A percentile compares a stretch with the other conserved stretches of the same genome.
These are phyloP conservation scores for Dyspetes luteomarginatus DNA, from an alignment of 2,888 invertebrate genomes.

Conservation along the genomic window DNA sequence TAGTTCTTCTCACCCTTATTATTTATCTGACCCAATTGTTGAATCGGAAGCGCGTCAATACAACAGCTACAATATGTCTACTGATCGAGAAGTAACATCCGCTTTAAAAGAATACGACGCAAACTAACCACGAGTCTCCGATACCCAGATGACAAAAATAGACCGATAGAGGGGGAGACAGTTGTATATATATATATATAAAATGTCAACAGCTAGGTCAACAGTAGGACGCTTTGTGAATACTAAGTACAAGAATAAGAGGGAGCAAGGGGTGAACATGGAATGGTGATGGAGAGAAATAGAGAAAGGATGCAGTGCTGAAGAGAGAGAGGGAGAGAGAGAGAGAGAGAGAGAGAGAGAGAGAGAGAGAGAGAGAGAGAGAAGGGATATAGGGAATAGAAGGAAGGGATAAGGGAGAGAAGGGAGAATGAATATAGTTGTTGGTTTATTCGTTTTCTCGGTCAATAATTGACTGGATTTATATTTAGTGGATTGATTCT, in stretches of 20 bases:
- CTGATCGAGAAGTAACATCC: constrained; percentile 6
- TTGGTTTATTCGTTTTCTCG: constrained; percentile 30
- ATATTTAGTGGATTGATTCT: constrained; percentile 47
- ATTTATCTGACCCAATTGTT: background rate
- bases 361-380: background rate
- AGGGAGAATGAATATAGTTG: background rate
- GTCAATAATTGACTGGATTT: constrained; percentile 48
- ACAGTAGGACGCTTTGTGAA: constrained; percentile 20
- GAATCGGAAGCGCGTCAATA: background rate
- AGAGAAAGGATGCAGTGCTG: background rate
- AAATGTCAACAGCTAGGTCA: no score
- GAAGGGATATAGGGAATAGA: background rate
- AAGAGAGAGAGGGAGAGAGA: background rate
- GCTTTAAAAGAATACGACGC: constrained; percentile 39
- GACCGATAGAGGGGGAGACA: background rate
- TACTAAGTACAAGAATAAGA: constrained; percentile 20
- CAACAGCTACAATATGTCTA: background rate
- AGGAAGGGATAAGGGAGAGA: background rate
- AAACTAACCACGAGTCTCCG: constrained; percentile 5
- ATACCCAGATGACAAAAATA: constrained; percentile 4
- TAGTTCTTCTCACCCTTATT: background rate
- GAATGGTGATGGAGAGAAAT: background rate
- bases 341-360: background rate
- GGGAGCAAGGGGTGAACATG: background rate
- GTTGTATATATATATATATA: no score